Conservation (phyloP, 2,113 vertebrate species). For the Mixornis gularis region DNA sequence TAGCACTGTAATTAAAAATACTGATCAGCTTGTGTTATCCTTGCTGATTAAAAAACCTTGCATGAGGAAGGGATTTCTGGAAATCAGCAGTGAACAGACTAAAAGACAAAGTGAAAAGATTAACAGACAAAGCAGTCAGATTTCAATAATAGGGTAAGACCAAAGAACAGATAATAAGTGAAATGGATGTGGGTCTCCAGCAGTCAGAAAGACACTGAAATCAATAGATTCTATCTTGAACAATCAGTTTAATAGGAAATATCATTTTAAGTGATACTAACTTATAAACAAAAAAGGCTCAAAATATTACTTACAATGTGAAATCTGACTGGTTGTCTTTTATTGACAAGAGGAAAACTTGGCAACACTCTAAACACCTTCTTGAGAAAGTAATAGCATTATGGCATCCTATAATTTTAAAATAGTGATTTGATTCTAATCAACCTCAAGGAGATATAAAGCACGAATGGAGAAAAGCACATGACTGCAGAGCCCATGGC, state of each 20-base stretch:
- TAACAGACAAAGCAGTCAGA: not conserved
- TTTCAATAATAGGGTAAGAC: not conserved
- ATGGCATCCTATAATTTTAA: not conserved
- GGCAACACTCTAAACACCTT: accelerated
- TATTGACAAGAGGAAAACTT: not conserved
- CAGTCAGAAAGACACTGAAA: not conserved
- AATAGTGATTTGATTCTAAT: not conserved
- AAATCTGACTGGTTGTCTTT: not conserved
- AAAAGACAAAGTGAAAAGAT: not conserved
- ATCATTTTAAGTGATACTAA: not conserved
- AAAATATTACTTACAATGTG: not conserved
- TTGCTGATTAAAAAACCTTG: not conserved
- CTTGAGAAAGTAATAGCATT: not conserved
- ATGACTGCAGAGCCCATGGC: not conserved
- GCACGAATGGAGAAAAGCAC: not conserved
- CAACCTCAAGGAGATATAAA: not conserved
- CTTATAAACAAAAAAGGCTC: not conserved
- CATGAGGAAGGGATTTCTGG: not conserved
- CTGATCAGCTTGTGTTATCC: not conserved
- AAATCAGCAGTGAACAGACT: not conserved
- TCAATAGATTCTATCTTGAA: not conserved
- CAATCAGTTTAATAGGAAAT: not conserved
- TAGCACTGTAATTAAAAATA: not conserved
- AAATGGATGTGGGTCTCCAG: not conserved
- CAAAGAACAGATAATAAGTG: not conserved